Base-by-base conservation (phyloP, 2,888 invertebrate species). In the Brenthis daphne region DNA sequence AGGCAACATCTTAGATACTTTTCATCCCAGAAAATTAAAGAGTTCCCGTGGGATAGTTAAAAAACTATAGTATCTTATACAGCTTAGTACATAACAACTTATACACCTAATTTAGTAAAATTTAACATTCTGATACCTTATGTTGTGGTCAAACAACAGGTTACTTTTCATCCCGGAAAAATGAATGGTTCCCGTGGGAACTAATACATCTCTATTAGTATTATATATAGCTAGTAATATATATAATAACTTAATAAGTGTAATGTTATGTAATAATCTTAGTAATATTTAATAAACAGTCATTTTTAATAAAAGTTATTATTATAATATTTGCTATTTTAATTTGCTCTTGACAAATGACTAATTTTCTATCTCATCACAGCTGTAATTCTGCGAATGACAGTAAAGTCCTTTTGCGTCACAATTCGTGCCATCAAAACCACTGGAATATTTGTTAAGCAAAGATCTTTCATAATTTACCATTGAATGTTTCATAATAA, bases 291-390 rank as follows among this genome's bases (percentile, higher is more conserved):
- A 53, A 63, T 33, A 43, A 20, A 11, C 13, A 53, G 3, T 11
- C 6, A 54, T 12, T 63, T 53, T 53, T 24, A 51, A 14, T 51
- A 14, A 33, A 33, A 51, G 14, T 51, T 13, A 16, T 48, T 51
- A 55, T n/a, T 55, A 58, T 58, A 58, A 16, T 58, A 67, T 24
- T 61, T 29, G 29, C 29, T 4, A 4, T 4, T 67, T 67, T 57
- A 63, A 51, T 56, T 16, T 37, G n/a, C 24, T 63, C 20, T 61
- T 51, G n/a, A 67, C 37, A 87, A 88, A 88, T 85, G 85, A 85
- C 85, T 86, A 88, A 88, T 88, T 89, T 87, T 81, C 82, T 85
- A 82, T 84, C 85, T 87, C 88, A 89, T 87, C 87, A 81, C 84
- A 79, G 80, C 74, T 79, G 82, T 87, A 84, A 86, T 87, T 86